These are phyloP conservation scores for Micromys minutus DNA, from an alignment of 2,113 vertebrate species.

Conservation along the genomic window DNA sequence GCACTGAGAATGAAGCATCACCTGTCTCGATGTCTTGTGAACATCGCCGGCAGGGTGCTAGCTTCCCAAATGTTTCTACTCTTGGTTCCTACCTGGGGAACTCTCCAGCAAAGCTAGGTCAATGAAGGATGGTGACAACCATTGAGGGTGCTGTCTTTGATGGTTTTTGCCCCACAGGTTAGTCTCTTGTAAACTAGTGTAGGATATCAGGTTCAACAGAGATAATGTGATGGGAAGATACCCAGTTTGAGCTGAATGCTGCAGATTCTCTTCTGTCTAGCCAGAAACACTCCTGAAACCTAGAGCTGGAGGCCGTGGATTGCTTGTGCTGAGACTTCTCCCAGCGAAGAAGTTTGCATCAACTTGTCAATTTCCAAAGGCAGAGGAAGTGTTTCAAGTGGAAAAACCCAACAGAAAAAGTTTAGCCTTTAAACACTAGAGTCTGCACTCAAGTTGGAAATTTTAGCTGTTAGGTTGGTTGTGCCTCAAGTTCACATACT, in stretches of 20 bases:
- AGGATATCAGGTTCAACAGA: not conserved
- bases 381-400: not conserved
- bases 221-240: not conserved
- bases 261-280: not conserved
- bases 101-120: accelerated
- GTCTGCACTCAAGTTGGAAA: not conserved
- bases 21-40: no score
- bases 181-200: no score
- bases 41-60: not conserved
- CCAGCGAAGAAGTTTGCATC: not conserved
- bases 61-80: not conserved
- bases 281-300: not conserved
- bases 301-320: not conserved
- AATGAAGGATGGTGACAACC: accelerated
- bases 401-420: not conserved
- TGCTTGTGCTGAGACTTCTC: not conserved
- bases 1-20: no score
- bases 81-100: not conserved
- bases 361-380: not conserved
- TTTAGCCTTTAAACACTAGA: not conserved
- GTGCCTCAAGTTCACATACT: not conserved
- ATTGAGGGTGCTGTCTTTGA: accelerated
- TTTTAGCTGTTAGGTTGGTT: not conserved
- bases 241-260: not conserved
- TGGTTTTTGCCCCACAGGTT: not conserved